These are phyloP conservation scores for Hyperoplus immaculatus DNA, from an alignment of 2,797 vertebrate genomes.

Conservation along the genomic window DNA sequence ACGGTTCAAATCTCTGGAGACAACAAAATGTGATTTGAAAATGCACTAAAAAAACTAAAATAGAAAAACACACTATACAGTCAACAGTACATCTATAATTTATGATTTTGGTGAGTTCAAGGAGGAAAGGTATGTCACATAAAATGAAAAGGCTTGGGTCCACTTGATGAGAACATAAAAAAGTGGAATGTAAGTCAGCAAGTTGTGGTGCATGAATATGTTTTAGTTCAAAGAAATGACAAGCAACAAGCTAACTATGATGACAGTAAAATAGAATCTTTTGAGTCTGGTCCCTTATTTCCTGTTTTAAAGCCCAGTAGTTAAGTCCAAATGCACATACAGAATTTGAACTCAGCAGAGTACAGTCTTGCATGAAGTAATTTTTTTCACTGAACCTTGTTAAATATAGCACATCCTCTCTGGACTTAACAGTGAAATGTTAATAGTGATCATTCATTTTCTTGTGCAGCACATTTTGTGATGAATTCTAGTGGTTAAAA, in stretches of 20 bases:
- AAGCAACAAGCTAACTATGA: background rate
- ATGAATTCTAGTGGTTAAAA: background rate
- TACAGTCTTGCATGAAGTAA: background rate
- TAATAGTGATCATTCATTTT: background rate
- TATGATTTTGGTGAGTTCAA: background rate
- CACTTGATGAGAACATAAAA: background rate
- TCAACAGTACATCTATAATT: background rate
- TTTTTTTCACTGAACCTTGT: slow-evolving; percentile 1
- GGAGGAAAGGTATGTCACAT: background rate
- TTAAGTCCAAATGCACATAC: background rate
- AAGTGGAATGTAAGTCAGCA: background rate
- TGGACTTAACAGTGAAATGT: background rate
- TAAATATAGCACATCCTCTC: background rate
- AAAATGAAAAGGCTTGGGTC: no score
- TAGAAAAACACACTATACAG: background rate
- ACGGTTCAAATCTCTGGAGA: background rate
- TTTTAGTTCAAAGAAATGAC: slow-evolving; percentile 1
- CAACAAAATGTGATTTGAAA: slow-evolving; percentile 10
- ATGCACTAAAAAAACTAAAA: background rate
- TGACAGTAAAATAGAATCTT: no score
- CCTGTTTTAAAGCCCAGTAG: slow-evolving; percentile 24
- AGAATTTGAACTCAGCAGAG: slow-evolving; percentile 8
- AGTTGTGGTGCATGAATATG: background rate
- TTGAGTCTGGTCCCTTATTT: slow-evolving; percentile 13
- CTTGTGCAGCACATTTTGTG: background rate